phyloP scores from a whole-genome alignment of 2,113 vertebrate species.

The Labeo catla region DNA sequence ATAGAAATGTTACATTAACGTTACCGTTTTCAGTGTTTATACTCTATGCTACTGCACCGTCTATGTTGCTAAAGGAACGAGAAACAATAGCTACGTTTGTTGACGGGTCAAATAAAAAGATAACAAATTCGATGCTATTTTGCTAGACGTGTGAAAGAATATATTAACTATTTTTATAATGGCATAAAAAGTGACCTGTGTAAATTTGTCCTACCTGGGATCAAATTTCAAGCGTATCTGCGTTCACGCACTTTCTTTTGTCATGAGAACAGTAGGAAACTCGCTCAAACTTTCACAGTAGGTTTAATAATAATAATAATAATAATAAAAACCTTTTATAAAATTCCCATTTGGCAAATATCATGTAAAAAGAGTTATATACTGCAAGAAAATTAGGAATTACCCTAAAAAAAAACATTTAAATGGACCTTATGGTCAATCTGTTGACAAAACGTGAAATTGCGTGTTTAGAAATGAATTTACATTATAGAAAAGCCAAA shows the following conservation, averaged over 20 bases:
- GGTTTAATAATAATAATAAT: no score
- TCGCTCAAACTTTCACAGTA: background rate
- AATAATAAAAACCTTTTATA: no score
- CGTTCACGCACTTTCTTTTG: background rate
- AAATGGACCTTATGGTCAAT: background rate
- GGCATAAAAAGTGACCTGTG: no score
- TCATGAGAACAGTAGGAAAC: background rate
- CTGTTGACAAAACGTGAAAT: background rate
- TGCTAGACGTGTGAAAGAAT: background rate
- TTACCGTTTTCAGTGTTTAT: background rate
- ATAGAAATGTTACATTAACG: background rate
- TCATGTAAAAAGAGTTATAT: background rate
- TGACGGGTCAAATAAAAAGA: background rate
- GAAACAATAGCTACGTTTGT: background rate
- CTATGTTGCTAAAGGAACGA: no score
- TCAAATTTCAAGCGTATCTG: background rate
- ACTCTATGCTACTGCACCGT: background rate
- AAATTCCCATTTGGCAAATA: background rate
- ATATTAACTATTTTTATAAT: background rate
- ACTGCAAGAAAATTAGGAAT: background rate
- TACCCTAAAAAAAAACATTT: background rate
- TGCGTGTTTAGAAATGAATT: background rate
- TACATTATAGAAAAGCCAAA: background rate
- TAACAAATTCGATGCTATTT: background rate
- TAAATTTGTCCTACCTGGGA: background rate